These are phyloP conservation scores for Tauraco erythrolophus DNA, from an alignment of 2,113 vertebrate genomes.

Conservation along the genomic window DNA sequence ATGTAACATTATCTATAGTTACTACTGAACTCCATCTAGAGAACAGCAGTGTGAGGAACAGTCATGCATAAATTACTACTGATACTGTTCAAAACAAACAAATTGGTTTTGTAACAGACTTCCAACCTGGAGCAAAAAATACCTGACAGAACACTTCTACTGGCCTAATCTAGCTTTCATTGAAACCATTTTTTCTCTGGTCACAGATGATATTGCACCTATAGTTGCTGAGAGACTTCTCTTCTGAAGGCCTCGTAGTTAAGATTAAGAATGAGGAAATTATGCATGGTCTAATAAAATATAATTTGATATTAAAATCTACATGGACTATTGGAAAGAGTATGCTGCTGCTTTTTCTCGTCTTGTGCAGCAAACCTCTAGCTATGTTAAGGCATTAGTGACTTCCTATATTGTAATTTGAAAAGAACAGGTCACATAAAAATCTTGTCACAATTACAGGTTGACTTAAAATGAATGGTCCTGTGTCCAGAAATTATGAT, in stretches of 20 bases:
- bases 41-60: fast-evolving
- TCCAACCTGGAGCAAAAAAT: background rate
- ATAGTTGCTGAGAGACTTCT: fast-evolving
- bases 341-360: background rate
- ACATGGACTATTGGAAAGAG: background rate
- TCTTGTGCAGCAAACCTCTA: background rate
- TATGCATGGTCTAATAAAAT: background rate
- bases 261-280: background rate
- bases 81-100: background rate
- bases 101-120: background rate
- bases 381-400: background rate
- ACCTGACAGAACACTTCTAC: background rate
- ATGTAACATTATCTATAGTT: background rate
- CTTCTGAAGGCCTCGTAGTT: background rate
- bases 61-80: background rate
- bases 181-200: background rate
- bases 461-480: background rate
- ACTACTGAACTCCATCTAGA: background rate
- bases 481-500: background rate
- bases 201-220: background rate
- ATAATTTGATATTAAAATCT: background rate
- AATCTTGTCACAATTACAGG: background rate
- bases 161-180: background rate
- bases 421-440: background rate
- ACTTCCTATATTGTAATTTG: background rate